phyloP scores from a whole-genome alignment of 2,797 vertebrate genomes.

The Morelia viridis region DNA sequence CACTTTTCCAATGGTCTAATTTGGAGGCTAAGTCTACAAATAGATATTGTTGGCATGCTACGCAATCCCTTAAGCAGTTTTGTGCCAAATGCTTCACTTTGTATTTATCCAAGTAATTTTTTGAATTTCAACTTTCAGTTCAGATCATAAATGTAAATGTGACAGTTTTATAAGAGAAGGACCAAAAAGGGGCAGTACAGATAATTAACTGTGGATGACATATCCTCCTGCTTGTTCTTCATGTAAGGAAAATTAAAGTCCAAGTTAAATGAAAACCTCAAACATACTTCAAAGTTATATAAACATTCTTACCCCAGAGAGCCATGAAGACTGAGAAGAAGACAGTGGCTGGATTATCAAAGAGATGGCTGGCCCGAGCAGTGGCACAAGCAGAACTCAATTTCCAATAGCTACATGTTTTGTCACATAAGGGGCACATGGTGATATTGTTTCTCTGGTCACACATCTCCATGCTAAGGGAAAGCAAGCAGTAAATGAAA shows the following conservation, averaged over 20 bases:
- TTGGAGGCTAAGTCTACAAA: conserved; percentile 64
- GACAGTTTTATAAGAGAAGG: conserved; percentile 53
- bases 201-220: conserved; percentile 58
- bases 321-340: conserved; percentile 99
- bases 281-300: neutral
- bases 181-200: neutral
- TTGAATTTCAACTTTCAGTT: conserved; percentile 61
- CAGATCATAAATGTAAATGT: conserved; percentile 62
- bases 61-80: conserved; percentile 60
- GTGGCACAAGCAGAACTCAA: conserved; percentile 91
- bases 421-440: conserved; percentile 96
- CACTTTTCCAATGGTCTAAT: conserved; percentile 63
- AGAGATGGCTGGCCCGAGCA: conserved; percentile 92
- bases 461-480: conserved; percentile 94
- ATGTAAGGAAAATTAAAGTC: conserved; percentile 60
- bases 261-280: conserved; percentile 11
- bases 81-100: conserved; percentile 67
- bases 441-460: conserved; percentile 89
- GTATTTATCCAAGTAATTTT: conserved; percentile 58
- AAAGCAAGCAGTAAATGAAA: neutral
- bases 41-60: conserved; percentile 58
- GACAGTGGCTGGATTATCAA: conserved; percentile 96
- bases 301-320: conserved; percentile 87
- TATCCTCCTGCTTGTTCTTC: conserved; percentile 55
- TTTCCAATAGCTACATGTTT: conserved; percentile 94